Conservation (phyloP, 2,113 vertebrate species). For the Cephalophus harveyi region DNA sequence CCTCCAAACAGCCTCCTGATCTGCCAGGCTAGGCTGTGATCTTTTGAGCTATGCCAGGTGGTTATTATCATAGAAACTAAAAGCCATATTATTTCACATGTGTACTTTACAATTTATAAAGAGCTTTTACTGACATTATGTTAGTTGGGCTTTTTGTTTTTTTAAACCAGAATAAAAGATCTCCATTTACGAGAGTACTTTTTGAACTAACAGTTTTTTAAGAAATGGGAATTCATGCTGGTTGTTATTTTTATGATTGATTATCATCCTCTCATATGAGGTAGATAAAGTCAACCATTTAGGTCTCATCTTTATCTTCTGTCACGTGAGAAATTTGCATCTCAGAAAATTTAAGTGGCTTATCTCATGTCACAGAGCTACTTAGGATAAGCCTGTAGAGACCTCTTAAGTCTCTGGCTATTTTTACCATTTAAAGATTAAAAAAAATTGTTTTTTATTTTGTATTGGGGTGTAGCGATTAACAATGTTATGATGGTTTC, state of each 20-base stretch:
- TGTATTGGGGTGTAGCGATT: background rate
- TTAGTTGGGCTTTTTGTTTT: background rate
- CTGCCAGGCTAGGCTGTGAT: background rate
- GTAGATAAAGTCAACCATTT: background rate
- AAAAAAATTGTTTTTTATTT: background rate
- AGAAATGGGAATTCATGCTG: background rate
- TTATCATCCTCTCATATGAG: background rate
- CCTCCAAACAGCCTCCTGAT: background rate
- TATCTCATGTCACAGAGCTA: background rate
- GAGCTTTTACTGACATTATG: background rate
- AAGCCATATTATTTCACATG: background rate
- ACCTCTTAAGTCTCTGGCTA: background rate
- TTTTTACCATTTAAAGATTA: background rate
- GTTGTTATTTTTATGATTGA: background rate
- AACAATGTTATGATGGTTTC: background rate
- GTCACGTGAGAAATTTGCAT: background rate
- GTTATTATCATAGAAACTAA: slow-evolving; percentile 31
- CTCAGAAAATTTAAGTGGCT: slow-evolving; percentile 6
- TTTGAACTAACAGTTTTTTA: background rate
- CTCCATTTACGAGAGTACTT: background rate
- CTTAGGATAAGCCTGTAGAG: background rate
- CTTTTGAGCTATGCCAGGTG: background rate
- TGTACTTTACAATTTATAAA: slow-evolving; percentile 12
- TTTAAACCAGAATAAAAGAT: background rate
- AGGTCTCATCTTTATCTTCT: background rate